phyloP scores from a whole-genome alignment of 1,140 invertebrate species.

The Drosophila varians region DNA sequence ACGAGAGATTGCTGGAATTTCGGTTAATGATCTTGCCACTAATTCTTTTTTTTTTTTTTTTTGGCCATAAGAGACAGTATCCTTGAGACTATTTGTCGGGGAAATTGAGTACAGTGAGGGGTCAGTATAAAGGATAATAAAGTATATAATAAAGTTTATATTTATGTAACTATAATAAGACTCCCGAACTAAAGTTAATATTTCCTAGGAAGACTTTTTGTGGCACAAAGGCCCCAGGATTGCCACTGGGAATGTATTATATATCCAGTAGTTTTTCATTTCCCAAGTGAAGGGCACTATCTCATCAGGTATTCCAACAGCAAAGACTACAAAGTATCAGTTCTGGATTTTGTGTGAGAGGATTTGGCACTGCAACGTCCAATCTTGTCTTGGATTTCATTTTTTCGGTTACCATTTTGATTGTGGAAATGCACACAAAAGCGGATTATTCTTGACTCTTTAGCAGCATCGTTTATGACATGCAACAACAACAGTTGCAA shows the following conservation, averaged over 20 bases:
- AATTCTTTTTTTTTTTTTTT: not conserved
- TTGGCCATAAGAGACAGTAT: not conserved
- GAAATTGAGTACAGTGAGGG: not conserved
- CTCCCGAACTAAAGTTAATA: too few species aligned
- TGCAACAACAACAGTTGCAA: slow-evolving; percentile 64
- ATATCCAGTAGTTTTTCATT: not conserved
- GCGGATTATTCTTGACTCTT: slow-evolving; percentile 76
- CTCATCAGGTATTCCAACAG: slow-evolving; percentile 12
- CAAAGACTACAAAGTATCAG: slow-evolving; percentile 12
- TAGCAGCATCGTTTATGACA: slow-evolving; percentile 79
- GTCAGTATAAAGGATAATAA: too few species aligned
- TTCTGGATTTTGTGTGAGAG: not conserved
- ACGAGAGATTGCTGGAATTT: not conserved
- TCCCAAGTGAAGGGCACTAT: not conserved
- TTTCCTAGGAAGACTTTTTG: too few species aligned
- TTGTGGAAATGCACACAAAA: slow-evolving; percentile 79
- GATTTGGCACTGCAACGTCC: slow-evolving; percentile 1
- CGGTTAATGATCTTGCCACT: slow-evolving; percentile 18
- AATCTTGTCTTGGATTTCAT: not conserved
- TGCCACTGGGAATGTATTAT: not conserved
- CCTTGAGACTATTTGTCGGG: not conserved
- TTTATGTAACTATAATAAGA: too few species aligned
- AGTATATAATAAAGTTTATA: too few species aligned
- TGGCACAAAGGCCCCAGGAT: too few species aligned
- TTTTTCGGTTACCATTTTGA: slow-evolving; percentile 58